A percentile compares a stretch with the other conserved stretches of the same genome.
Conservation (phyloP, 37 sponge, comb jelly and placozoan genomes). For the Theonella swinhoei region DNA sequence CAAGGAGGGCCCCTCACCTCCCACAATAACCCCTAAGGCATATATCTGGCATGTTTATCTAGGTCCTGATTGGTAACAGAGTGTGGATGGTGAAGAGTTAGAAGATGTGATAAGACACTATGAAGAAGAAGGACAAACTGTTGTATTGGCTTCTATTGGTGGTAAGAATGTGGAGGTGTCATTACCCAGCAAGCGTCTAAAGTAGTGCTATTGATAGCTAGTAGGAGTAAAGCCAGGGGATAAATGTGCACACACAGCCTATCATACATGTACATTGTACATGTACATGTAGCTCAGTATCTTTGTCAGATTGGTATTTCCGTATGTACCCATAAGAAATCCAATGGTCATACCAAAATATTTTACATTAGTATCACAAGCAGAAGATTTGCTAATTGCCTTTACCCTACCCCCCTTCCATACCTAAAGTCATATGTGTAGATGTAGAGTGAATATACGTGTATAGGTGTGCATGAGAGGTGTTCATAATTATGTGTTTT, state of each 20-base stretch:
- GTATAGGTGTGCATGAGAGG: too few species aligned
- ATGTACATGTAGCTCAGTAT: background rate
- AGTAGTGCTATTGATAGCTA: background rate
- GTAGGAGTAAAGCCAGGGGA: background rate
- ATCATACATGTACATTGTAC: background rate
- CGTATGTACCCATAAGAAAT: background rate
- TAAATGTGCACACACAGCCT: background rate
- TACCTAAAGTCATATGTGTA: too few species aligned
- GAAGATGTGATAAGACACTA: conserved; percentile 30
- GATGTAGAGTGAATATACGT: too few species aligned
- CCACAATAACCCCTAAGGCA: too few species aligned
- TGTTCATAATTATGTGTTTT: too few species aligned
- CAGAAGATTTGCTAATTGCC: too few species aligned
- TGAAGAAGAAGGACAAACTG: conserved; percentile 71
- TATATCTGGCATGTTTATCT: background rate
- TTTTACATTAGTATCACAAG: too few species aligned
- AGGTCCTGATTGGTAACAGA: conserved; percentile 78
- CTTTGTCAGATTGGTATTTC: background rate
- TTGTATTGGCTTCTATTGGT: conserved; percentile 63
- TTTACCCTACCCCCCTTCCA: too few species aligned
- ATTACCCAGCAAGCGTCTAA: too few species aligned
- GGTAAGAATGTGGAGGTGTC: conserved; percentile 56
- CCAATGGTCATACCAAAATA: too few species aligned
- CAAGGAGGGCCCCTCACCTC: too few species aligned
- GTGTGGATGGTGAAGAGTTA: conserved; percentile 59